Percentiles rank a stretch among this genome's conserved stretches.
Evolutionary conservation across 1,140 invertebrate species (phyloP).

Genomic region (Chionoecetes opilio): DNA sequence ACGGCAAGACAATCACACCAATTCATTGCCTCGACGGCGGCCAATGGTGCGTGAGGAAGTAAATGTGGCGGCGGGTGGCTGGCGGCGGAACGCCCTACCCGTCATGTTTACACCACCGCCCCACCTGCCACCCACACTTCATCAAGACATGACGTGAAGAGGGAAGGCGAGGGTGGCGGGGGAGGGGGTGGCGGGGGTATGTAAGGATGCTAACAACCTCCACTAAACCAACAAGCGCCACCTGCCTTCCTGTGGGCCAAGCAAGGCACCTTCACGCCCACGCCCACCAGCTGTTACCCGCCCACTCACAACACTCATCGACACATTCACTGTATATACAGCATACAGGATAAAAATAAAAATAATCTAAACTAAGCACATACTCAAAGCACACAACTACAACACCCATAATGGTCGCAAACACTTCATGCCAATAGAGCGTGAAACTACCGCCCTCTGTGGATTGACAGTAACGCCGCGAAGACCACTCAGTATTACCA

Average conservation of each 20-base stretch:
- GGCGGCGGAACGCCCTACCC: not conserved
- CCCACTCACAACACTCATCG: not conserved
- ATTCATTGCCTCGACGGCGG: slow-evolving; percentile 34
- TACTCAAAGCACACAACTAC: not conserved
- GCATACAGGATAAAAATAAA: not conserved
- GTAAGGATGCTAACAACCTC: not conserved
- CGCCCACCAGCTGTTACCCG: not conserved
- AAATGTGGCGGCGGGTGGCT: slow-evolving; percentile 1
- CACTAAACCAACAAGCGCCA: not conserved
- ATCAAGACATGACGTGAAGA: not conserved
- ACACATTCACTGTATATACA: not conserved
- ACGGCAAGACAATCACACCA: not conserved
- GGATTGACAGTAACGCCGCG: no score
- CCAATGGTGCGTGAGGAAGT: slow-evolving; percentile 65
- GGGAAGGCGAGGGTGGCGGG: not conserved
- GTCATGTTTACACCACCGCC: not conserved
- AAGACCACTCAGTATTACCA: no score
- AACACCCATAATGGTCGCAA: not conserved
- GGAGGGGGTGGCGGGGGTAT: not conserved
- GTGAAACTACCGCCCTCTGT: not conserved
- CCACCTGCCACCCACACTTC: not conserved
- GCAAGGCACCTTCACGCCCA: not conserved
- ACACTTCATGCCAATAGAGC: not conserved
- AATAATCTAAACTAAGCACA: not conserved
- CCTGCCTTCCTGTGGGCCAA: not conserved